Evolutionary conservation across 2,113 vertebrate genomes (phyloP).

Genomic region (Cinclus cinclus): DNA sequence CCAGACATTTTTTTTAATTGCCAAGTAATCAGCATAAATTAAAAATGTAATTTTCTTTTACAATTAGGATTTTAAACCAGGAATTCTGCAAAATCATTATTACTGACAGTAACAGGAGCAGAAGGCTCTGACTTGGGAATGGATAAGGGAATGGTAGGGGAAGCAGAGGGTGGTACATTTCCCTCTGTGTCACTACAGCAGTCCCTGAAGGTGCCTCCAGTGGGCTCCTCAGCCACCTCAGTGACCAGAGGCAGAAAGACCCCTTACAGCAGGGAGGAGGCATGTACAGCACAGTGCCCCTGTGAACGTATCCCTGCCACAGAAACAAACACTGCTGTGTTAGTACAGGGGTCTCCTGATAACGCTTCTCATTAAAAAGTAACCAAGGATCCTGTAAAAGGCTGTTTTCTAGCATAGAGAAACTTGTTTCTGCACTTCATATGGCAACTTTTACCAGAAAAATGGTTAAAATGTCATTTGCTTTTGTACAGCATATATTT

Average conservation of each 20-base stretch:
- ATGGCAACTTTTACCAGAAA: not conserved
- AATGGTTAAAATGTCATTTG: not conserved
- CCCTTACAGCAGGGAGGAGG: not conserved
- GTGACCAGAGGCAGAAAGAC: not conserved
- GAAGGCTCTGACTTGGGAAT: not conserved
- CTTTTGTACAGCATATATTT: not conserved
- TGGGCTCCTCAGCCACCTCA: not conserved
- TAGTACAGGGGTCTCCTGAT: not conserved
- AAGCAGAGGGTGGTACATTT: not conserved
- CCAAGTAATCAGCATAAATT: not conserved
- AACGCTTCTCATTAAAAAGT: not conserved
- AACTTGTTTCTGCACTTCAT: not conserved
- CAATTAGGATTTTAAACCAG: not conserved
- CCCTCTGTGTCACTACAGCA: not conserved
- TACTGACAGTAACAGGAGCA: not conserved
- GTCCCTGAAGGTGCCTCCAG: not conserved
- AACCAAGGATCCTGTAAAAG: not conserved
- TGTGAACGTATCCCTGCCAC: not conserved
- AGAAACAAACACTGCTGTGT: not conserved
- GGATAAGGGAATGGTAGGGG: fast-evolving
- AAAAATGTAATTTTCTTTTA: not conserved
- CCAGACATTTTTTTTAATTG: not conserved
- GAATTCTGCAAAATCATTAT: not conserved
- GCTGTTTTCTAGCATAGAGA: not conserved
- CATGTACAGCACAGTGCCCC: not conserved